A percentile compares a stretch with the other conserved stretches of the same genome.
phyloP scores from a whole-genome alignment of 1,140 invertebrate species.

The Lordiphosa mommai region DNA sequence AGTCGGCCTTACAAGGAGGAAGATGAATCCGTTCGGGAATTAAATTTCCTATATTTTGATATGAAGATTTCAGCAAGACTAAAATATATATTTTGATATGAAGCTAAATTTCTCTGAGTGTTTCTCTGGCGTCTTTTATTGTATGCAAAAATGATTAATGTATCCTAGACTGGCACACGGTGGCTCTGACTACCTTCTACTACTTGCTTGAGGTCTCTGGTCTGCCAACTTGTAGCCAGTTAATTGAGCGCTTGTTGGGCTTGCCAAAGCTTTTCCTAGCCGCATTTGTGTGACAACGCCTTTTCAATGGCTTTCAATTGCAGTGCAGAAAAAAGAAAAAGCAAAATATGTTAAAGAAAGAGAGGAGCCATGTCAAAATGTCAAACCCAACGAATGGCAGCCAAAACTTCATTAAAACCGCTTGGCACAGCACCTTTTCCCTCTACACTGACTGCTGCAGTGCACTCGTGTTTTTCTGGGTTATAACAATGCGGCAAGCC shows the following conservation, averaged over 20 bases:
- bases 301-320: constrained; percentile 59
- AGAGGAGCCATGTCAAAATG: constrained; percentile 43
- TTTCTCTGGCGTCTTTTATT: constrained; percentile 43
- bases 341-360: not conserved
- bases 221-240: constrained; percentile 48
- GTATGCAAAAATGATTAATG: constrained; percentile 75
- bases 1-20: too few relatives aligned
- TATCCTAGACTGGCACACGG: constrained; percentile 27
- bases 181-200: constrained; percentile 6
- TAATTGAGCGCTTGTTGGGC: constrained; percentile 64
- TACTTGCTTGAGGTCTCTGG: constrained; percentile 8
- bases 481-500: constrained; percentile 75
- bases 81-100: too few relatives aligned
- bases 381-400: constrained; percentile 52
- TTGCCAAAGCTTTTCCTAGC: not conserved
- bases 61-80: too few relatives aligned
- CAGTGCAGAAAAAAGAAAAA: constrained; percentile 18
- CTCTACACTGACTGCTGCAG: constrained; percentile 51
- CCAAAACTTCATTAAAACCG: constrained; percentile 61
- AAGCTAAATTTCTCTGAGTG: too few relatives aligned
- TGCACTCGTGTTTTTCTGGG: constrained; percentile 75
- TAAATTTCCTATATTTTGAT: too few relatives aligned
- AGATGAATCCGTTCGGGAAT: too few relatives aligned
- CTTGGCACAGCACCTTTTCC: not conserved
- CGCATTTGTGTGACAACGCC: constrained; percentile 36